Evolutionary conservation across 92 coral and sea anemone species (phyloP), one percentile per base, ranked within the genome.

Genomic region (Chrysogorgia sp.): DNA sequence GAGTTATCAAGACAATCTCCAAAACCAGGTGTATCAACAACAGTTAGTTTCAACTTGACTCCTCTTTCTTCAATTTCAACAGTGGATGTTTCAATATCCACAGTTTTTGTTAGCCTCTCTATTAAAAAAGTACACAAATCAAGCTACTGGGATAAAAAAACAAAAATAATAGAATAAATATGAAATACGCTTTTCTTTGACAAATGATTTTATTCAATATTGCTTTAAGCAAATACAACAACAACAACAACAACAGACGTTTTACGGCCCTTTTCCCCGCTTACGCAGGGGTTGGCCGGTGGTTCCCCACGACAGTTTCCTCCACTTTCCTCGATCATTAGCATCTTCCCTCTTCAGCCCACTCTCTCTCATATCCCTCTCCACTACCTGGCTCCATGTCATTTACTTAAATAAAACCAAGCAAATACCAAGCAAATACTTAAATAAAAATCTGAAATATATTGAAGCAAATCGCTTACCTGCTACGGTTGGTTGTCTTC

Each of bases 31-130:
- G 99, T 96, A 69, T 96, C 99, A 12, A 92, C 97, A 7, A 96
- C 96, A 9, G 99, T 96, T 60, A 96, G 88, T 5, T 90, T 81
- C 66, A 96, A 81, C 72, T 90, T 90, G 6, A 96, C 99, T 23
- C 99, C 99, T 62, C 97, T 80, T 76, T 96, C 99, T 75, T 96
- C 99, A 60, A 96, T 96, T 81, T 94, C 98, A 29, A 96, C 99
- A n/a, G 97, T 90, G 48, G 97, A 91, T 52, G 98, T 92, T 77
- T 94, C 98, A 29, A 94, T 94, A 74, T 85, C 88, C 2, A 94
- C 98, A 15, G 98, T 94, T 62, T 88, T 87, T 68, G 85, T 69
- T 56, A 94, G 63, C 41, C 90, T 83, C 67, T 94, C 98, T 94
- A 58, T 17, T 72, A 53, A 62, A 32, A 58, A 48, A 48, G 59